phyloP scores from a whole-genome alignment of 2,888 invertebrate species.

The Nomada flava region DNA sequence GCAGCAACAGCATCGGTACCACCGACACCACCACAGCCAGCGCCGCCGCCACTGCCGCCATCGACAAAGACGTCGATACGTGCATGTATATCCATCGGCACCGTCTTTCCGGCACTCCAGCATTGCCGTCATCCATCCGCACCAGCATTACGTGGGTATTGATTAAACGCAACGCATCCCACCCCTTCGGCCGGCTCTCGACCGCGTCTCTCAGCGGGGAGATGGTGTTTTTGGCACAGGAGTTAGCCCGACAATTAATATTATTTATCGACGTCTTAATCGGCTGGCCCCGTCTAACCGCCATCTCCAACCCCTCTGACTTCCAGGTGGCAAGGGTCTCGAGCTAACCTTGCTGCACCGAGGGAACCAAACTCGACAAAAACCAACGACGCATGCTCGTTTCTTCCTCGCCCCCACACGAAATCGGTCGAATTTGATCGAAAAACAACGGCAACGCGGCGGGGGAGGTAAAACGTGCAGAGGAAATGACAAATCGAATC shows the following conservation, averaged over 20 bases:
- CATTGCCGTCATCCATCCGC: slow-evolving; percentile 75
- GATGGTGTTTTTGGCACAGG: slow-evolving; percentile 62
- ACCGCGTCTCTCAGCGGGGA: slow-evolving; percentile 21
- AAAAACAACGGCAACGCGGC: background rate
- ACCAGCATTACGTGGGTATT: slow-evolving; percentile 78
- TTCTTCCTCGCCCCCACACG: background rate
- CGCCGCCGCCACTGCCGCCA: slow-evolving; percentile 25
- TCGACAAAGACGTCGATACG: slow-evolving; percentile 45
- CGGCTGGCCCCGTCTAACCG: slow-evolving; percentile 81
- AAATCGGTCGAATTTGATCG: slow-evolving; percentile 25
- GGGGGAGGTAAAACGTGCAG: background rate
- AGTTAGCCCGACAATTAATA: slow-evolving; percentile 81
- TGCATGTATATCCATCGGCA: slow-evolving; percentile 50
- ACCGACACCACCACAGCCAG: slow-evolving; percentile 25
- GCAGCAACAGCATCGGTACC: slow-evolving; percentile 69
- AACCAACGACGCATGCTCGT: slow-evolving; percentile 3
- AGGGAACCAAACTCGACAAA: slow-evolving; percentile 18
- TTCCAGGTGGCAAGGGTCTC: slow-evolving; percentile 46
- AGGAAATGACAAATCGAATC: slow-evolving; percentile 12
- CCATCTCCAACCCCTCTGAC: slow-evolving; percentile 58
- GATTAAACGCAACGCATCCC: slow-evolving; percentile 82
- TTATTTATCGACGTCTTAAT: slow-evolving; percentile 84
- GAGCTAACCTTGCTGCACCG: slow-evolving; percentile 38
- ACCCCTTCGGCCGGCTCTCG: slow-evolving; percentile 38
- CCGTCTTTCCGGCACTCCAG: slow-evolving; percentile 56